phyloP scores from a whole-genome alignment of 2,888 invertebrate species.

The Xestia c-nigrum region DNA sequence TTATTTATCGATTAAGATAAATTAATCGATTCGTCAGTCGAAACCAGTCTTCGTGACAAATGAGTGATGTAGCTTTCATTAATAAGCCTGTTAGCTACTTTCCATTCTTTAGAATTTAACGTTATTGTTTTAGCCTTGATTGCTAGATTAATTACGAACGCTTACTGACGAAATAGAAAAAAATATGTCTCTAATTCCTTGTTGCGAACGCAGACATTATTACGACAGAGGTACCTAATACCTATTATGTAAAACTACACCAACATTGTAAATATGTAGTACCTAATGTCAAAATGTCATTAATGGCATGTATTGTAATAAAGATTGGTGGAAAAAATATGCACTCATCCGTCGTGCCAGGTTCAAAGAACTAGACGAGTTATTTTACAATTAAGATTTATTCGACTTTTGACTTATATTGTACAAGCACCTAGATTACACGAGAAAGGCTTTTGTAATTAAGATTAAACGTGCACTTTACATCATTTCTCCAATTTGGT shows the following conservation, averaged over 20 bases:
- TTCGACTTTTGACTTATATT: conserved; percentile 59
- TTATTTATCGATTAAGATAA: conserved; percentile 49
- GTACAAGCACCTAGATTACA: conserved; percentile 28
- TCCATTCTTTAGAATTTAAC: conserved; percentile 49
- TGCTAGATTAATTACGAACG: conserved; percentile 43
- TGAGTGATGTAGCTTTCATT: conserved; percentile 56
- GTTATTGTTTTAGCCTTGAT: conserved; percentile 50
- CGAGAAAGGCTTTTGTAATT: conserved; percentile 42
- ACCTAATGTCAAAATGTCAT: conserved; percentile 13
- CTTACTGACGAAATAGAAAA: conserved; percentile 49
- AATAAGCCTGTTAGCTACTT: conserved; percentile 43
- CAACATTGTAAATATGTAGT: conserved; percentile 15
- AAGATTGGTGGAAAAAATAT: conserved; percentile 22
- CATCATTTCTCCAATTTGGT: not conserved
- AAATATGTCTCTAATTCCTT: conserved; percentile 26
- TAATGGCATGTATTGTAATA: conserved; percentile 14
- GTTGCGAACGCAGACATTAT: conserved; percentile 13
- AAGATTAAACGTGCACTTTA: conserved; percentile 19
- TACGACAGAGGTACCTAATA: conserved; percentile 9
- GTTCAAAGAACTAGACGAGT: conserved; percentile 55
- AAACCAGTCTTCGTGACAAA: conserved; percentile 40
- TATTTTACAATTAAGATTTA: conserved; percentile 61
- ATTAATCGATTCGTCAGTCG: conserved; percentile 45
- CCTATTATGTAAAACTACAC: conserved; percentile 23
- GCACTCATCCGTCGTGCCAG: conserved; percentile 25